Evolutionary conservation across 1,140 invertebrate genomes (phyloP).

Genomic region (Aphaenogaster ashmeadi): DNA sequence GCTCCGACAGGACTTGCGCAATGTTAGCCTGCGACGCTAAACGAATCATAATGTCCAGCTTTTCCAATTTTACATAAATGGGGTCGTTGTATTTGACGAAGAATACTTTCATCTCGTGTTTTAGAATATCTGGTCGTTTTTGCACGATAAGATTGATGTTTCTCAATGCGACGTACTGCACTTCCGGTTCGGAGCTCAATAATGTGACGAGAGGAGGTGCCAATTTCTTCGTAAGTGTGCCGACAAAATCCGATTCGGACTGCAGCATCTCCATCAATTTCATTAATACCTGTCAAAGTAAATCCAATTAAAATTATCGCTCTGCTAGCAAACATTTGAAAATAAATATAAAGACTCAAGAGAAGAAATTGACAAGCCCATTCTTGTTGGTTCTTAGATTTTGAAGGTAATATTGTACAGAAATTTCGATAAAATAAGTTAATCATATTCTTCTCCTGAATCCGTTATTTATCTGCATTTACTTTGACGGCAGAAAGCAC

Average conservation of each 20-base stretch:
- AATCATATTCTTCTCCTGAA: background rate
- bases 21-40: constrained; percentile 99
- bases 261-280: constrained; percentile 99
- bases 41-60: constrained; percentile 99
- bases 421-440: constrained; percentile 9
- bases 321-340: background rate
- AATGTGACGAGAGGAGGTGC: constrained; percentile 99
- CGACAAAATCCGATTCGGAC: constrained; percentile 97
- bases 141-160: constrained; percentile 99
- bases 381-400: constrained; percentile 27
- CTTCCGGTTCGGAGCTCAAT: constrained; percentile 98
- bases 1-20: constrained; percentile 98
- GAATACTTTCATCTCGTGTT: constrained; percentile 99
- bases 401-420: background rate
- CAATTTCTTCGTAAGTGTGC: constrained; percentile 97
- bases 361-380: background rate
- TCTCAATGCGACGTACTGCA: constrained; percentile 99
- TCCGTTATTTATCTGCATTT: constrained; percentile 7
- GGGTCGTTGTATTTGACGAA: constrained; percentile 99
- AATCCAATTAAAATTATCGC: background rate
- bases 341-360: constrained; percentile 3
- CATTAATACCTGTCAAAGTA: constrained; percentile 91
- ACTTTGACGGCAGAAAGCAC: constrained; percentile 99
- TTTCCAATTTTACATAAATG: constrained; percentile 99
- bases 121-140: constrained; percentile 99